A percentile compares a stretch with the other conserved stretches of the same genome.
These are phyloP conservation scores for Rallus limicola DNA, from an alignment of 2,113 vertebrate species.

Conservation along the genomic window DNA sequence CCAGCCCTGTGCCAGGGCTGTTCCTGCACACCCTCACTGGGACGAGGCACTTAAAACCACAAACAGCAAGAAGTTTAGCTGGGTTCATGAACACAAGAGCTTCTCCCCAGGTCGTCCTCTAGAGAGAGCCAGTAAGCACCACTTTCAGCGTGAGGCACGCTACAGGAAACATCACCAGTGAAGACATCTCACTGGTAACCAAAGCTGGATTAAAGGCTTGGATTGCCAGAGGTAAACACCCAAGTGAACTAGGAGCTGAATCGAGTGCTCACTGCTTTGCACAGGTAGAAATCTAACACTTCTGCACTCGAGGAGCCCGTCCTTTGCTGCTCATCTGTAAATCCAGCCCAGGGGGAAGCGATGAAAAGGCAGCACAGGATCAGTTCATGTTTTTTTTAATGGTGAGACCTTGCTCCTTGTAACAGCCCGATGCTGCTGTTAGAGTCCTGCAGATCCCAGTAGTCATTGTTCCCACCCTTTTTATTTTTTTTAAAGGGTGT, in stretches of 20 bases:
- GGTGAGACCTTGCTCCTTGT: not conserved
- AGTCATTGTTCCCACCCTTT: too few species aligned
- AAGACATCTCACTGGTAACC: not conserved
- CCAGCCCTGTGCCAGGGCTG: not conserved
- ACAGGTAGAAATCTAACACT: not conserved
- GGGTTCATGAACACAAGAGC: not conserved
- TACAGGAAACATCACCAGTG: not conserved
- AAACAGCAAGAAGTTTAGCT: not conserved
- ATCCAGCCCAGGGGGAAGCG: not conserved
- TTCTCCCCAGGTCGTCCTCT: not conserved
- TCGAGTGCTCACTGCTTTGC: not conserved
- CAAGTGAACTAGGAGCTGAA: not conserved
- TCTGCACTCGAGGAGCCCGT: not conserved
- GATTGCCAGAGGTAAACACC: not conserved
- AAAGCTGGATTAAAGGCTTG: conserved; percentile 38
- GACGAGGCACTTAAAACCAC: not conserved
- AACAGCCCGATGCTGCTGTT: not conserved
- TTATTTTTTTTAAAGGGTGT: not conserved
- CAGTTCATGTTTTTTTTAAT: not conserved
- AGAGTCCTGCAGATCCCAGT: not conserved
- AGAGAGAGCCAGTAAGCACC: not conserved
- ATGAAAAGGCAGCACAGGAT: not conserved
- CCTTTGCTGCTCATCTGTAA: not conserved
- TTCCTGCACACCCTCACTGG: not conserved
- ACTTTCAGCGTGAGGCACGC: not conserved